Percentiles rank a stretch among this genome's conserved stretches.
These are phyloP conservation scores for Stratiomys singularior DNA, from an alignment of 2,888 invertebrate species.

Conservation along the genomic window DNA sequence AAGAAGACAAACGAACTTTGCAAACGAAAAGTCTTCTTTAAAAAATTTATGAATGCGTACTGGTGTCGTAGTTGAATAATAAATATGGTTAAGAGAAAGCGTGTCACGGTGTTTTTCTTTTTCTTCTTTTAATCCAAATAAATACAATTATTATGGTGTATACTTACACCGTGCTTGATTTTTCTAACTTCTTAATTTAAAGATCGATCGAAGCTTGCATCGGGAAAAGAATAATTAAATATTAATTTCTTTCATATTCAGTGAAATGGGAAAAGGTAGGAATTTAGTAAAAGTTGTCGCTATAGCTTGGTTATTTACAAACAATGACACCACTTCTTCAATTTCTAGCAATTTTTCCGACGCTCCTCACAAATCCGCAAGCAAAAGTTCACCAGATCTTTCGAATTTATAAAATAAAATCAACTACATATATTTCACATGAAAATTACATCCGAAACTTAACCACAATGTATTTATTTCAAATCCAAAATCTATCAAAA, in stretches of 20 bases:
- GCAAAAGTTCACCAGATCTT: no score
- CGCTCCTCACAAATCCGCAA: neutral
- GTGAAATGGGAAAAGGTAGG: neutral
- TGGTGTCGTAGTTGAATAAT: neutral
- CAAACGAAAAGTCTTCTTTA: neutral
- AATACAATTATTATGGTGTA: neutral
- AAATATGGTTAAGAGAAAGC: neutral
- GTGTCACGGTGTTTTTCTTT: neutral
- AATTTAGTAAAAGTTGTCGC: neutral
- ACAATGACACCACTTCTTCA: neutral
- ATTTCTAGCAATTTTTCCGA: neutral
- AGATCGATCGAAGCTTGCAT: no score
- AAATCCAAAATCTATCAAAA: neutral
- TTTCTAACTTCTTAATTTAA: no score
- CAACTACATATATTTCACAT: no score
- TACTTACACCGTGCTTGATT: neutral
- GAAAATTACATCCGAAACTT: neutral
- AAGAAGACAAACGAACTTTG: neutral
- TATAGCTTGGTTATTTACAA: conserved; percentile 28
- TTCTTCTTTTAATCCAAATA: neutral
- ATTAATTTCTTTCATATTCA: neutral
- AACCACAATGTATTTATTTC: neutral
- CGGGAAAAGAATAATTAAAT: neutral
- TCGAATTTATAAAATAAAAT: no score
- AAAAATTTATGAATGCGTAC: neutral